phyloP scores from a whole-genome alignment of 2,113 vertebrate species.

The Pitta sordida region DNA sequence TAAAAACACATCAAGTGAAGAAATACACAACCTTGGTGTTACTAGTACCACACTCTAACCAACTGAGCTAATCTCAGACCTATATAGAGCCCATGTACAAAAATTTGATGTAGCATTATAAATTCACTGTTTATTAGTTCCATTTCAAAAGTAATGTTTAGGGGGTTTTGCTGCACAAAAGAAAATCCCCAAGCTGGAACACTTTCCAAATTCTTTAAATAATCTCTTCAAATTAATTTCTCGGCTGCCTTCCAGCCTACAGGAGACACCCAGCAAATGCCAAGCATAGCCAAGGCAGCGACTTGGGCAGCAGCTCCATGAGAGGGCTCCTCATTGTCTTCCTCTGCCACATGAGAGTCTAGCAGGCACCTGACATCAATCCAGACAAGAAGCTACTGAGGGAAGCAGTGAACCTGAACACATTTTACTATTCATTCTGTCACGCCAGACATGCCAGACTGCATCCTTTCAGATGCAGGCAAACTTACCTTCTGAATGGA shows the following conservation, averaged over 20 bases:
- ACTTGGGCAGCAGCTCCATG: rapidly evolving
- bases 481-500: background rate
- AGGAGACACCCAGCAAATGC: background rate
- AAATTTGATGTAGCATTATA: background rate
- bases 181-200: background rate
- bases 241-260: background rate
- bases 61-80: background rate
- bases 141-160: background rate
- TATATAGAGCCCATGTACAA: rapidly evolving
- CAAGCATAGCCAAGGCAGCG: background rate
- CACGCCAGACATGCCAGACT: rapidly evolving
- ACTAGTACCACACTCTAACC: background rate
- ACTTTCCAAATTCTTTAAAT: background rate
- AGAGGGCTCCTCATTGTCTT: background rate
- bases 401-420: background rate
- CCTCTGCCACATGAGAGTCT: background rate
- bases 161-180: background rate
- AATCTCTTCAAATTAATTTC: background rate
- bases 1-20: background rate
- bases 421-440: background rate
- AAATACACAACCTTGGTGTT: background rate
- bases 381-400: background rate
- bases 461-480: background rate
- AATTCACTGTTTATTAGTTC: background rate
- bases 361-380: background rate